phyloP scores from a whole-genome alignment of 2,888 invertebrate genomes.

The Leuctra nigra region DNA sequence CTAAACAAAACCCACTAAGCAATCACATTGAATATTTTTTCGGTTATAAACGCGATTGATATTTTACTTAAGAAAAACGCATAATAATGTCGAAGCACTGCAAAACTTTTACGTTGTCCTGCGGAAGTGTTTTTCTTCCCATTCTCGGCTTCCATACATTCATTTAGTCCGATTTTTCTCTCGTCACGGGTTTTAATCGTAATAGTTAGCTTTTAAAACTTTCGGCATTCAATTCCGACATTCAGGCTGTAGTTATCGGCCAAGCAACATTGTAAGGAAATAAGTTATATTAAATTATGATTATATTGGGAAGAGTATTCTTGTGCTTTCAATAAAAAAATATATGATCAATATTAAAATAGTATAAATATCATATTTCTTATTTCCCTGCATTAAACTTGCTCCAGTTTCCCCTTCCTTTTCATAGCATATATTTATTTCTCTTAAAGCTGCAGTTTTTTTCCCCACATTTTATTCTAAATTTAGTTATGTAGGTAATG shows the following conservation, averaged over 20 bases:
- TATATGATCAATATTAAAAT: constrained; percentile 19
- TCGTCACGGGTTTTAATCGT: constrained; percentile 16
- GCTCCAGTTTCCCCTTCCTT: no score
- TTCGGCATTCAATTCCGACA: constrained; percentile 9
- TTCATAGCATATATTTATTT: no score
- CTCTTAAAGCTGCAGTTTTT: no score
- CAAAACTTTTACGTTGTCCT: constrained; percentile 2
- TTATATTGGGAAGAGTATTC: constrained; percentile 22
- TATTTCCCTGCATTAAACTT: no score
- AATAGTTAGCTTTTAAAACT: not conserved
- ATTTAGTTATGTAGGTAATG: no score
- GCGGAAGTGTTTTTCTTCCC: constrained; percentile 5
- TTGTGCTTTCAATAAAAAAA: constrained; percentile 24
- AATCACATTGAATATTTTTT: constrained; percentile 11
- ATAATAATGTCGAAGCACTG: not conserved
- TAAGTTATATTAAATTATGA: constrained; percentile 19
- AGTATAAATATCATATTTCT: no score
- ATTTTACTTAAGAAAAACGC: not conserved
- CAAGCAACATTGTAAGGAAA: constrained; percentile 1
- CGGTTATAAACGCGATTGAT: not conserved
- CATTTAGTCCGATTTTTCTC: constrained; percentile 5
- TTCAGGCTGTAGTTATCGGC: not conserved
- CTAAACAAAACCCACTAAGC: constrained; percentile 3
- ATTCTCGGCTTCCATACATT: constrained; percentile 15
- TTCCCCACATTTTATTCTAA: no score